Conservation (phyloP, 1,140 invertebrate species). For the Neodiprion lecontei region DNA sequence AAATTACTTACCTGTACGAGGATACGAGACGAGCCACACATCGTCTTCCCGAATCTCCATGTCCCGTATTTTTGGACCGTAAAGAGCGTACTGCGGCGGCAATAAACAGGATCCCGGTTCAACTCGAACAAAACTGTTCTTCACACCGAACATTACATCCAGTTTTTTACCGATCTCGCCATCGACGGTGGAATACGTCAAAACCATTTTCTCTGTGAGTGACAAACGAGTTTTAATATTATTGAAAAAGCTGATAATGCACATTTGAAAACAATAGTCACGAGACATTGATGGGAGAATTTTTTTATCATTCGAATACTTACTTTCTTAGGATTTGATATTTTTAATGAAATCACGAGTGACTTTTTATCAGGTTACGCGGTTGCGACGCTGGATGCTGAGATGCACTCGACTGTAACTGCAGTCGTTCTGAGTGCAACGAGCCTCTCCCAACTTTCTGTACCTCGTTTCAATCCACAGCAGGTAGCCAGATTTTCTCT, state of each 20-base stretch:
- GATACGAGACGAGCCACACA: constrained; percentile 82
- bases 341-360: no score
- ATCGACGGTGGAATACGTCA: constrained; percentile 69
- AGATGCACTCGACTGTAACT: not conserved
- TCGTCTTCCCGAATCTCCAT: constrained; percentile 74
- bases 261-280: no score
- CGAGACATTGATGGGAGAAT: no score
- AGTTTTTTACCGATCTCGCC: constrained; percentile 66
- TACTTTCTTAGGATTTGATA: no score
- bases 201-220: constrained; percentile 45
- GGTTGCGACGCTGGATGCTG: no score
- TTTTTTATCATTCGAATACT: no score
- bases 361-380: no score
- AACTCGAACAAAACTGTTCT: constrained; percentile 73
- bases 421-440: not conserved
- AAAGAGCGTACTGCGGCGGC: constrained; percentile 70
- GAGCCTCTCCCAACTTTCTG: not conserved
- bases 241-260: no score
- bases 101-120: constrained; percentile 72
- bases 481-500: no score
- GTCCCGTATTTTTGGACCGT: constrained; percentile 73
- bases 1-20: constrained; percentile 72
- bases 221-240: not conserved
- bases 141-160: constrained; percentile 71
- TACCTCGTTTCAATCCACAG: not conserved